These are phyloP conservation scores for Andrena chrysosceles DNA, from an alignment of 2,888 invertebrate genomes.

Conservation along the genomic window DNA sequence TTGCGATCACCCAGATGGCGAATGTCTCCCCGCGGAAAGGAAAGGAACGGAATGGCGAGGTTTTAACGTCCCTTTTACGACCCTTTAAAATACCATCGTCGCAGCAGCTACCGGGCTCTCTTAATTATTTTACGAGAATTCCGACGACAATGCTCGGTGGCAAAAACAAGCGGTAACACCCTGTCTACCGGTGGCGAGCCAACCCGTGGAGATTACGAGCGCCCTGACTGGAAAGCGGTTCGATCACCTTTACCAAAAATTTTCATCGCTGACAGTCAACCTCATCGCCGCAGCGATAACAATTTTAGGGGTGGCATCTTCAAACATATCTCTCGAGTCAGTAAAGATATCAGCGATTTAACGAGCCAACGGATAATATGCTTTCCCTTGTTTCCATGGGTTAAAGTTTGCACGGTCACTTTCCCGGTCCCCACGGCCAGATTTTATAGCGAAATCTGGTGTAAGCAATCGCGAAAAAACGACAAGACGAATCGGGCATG, in stretches of 20 bases:
- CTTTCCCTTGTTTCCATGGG: background rate
- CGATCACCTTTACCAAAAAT: conserved; percentile 10
- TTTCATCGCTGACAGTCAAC: conserved; percentile 10
- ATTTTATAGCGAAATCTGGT: conserved; percentile 75
- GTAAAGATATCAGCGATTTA: conserved; percentile 38
- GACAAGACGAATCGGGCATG: conserved; percentile 77
- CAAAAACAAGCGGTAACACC: conserved; percentile 83
- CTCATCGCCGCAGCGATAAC: conserved; percentile 25
- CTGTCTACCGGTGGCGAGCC: conserved; percentile 76
- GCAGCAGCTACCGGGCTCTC: conserved; percentile 77
- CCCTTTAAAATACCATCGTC: conserved; percentile 82
- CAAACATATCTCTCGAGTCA: background rate
- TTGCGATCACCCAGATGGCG: conserved; percentile 60
- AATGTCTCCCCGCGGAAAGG: conserved; percentile 47
- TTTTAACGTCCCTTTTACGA: conserved; percentile 84
- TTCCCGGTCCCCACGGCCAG: conserved; percentile 3
- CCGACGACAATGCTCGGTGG: conserved; percentile 82
- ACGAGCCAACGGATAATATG: background rate
- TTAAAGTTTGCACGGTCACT: background rate
- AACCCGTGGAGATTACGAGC: conserved; percentile 69
- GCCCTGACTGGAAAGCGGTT: background rate
- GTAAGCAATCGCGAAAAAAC: conserved; percentile 71
- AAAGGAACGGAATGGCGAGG: conserved; percentile 75
- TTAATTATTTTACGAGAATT: conserved; percentile 85
- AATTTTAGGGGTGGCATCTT: conserved; percentile 30